Conservation (phyloP, 2,113 vertebrate genomes). For the Solea solea region DNA sequence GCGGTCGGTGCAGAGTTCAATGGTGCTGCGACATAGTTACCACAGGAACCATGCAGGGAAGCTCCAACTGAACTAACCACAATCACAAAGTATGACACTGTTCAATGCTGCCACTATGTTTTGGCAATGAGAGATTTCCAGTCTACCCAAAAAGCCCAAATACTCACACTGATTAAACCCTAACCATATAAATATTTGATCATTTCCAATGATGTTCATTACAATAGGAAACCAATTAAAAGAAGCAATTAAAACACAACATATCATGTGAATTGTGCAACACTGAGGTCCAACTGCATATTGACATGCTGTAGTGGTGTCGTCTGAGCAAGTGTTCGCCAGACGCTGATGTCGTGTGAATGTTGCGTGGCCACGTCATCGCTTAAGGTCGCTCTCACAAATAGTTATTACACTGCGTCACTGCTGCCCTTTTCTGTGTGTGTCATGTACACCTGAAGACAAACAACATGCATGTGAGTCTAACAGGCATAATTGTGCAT, state of each 20-base stretch:
- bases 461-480: conserved; percentile 3
- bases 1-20: neutral
- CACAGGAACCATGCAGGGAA: neutral
- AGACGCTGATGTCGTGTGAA: conserved; percentile 30
- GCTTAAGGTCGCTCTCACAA: conserved; percentile 28
- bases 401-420: conserved; percentile 45
- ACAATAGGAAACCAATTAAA: too few species aligned
- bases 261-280: too few species aligned
- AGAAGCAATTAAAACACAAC: too few species aligned
- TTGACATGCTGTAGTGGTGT: neutral
- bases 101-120: too few species aligned
- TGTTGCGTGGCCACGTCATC: conserved; percentile 35
- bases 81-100: neutral
- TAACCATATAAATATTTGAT: too few species aligned
- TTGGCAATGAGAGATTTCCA: too few species aligned
- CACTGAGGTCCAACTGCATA: neutral
- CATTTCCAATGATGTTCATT: too few species aligned
- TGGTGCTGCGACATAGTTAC: neutral
- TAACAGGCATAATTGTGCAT: conserved; percentile 7
- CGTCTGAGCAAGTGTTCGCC: conserved; percentile 11
- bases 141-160: too few species aligned
- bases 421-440: conserved; percentile 25
- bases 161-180: too few species aligned
- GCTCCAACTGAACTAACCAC: neutral
- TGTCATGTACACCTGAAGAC: neutral